These are phyloP conservation scores for Nezara viridula DNA, from an alignment of 2,888 invertebrate genomes.

Conservation along the genomic window DNA sequence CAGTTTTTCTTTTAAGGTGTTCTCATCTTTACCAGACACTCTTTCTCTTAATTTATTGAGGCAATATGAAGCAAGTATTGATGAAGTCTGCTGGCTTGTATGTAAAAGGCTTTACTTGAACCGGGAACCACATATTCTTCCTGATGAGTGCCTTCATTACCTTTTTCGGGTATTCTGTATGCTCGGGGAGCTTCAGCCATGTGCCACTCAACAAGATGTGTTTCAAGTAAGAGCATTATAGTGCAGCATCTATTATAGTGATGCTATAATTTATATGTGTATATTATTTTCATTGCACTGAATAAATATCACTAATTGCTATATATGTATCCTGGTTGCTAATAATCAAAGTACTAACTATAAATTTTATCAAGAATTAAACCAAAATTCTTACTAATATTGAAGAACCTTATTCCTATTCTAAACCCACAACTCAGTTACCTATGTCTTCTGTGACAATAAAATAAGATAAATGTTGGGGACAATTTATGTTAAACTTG, in stretches of 20 bases:
- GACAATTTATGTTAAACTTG: no score
- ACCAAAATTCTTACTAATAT: no score
- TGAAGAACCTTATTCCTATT: no score
- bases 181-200: slow-evolving; percentile 79
- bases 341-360: no score
- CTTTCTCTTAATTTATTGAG: slow-evolving; percentile 73
- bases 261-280: neutral
- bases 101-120: slow-evolving; percentile 78
- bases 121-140: slow-evolving; percentile 75
- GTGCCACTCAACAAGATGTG: slow-evolving; percentile 71
- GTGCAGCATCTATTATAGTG: no score
- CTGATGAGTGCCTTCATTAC: slow-evolving; percentile 78
- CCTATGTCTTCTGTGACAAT: no score
- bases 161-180: slow-evolving; percentile 85
- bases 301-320: no score
- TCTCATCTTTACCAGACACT: slow-evolving; percentile 76
- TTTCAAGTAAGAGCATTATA: slow-evolving; percentile 71
- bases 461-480: no score
- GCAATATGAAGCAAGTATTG: slow-evolving; percentile 77
- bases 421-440: no score
- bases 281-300: neutral
- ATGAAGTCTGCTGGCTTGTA: slow-evolving; percentile 85
- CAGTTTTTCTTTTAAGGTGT: slow-evolving; percentile 68
- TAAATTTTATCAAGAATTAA: no score
- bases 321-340: no score